Evolutionary conservation across 2,797 vertebrate species (phyloP), one percentile per base, ranked within the genome.

Genomic region (Zenarchopterus dispar): DNA sequence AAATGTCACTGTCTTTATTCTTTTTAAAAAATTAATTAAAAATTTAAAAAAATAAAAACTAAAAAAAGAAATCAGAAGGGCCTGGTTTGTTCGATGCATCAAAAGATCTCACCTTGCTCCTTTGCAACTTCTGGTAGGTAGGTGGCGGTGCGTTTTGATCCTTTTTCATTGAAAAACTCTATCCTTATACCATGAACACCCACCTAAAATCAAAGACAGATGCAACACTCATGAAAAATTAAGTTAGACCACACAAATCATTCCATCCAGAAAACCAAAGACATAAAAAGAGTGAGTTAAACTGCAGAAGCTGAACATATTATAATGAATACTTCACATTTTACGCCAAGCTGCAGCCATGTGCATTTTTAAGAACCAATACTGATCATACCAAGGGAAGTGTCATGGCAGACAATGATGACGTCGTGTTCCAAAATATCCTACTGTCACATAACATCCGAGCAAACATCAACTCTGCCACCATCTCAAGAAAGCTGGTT

Each of bases 151-250:
- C 98, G 97, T 92, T 99, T 99, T 94, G 97, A 99, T 97, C 98
- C 98, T 96, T 99, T 99, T 95, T 99, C 98, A 94, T 97, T 99
- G 96, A 98, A 98, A 97, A 99, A 99, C 92, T 99, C 97, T 97
- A 99, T 99, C 93, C 98, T 98, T 97, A 99, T 99, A 93, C 98
- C 98, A 86, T 99, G 98, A 90, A 99, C 96, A 94, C 98, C 97
- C 95, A 99, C 98, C 98, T 99, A 89, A 75, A 93, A 89, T 90
- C 41, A 36, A 70, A 71, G n/a, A 63, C 17, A 66, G 16, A 11
- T 18, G 54, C 43, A 43, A 44, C 45, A 26, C 18, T 49, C 41
- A 56, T 5, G 4, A 16, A 46, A 15, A 24, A 22, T 15, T 44
- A 11, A 3, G 10, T 7, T 13, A 6, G 6, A 50, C n/a, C 1